phyloP scores from a whole-genome alignment of 2,113 vertebrate species.

The Verasper variegatus region DNA sequence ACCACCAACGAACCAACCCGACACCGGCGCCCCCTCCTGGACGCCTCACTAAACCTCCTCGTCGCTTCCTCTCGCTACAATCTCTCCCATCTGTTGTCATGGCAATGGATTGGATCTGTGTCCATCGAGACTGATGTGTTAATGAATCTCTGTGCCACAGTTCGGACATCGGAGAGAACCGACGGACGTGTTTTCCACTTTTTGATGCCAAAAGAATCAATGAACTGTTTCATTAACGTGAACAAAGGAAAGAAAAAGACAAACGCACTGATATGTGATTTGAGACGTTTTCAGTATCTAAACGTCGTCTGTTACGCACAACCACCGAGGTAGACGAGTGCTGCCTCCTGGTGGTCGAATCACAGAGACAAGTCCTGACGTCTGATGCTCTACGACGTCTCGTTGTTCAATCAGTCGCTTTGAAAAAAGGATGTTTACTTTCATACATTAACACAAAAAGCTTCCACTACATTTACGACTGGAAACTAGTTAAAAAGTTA shows the following conservation, averaged over 20 bases:
- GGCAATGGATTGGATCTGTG: slow-evolving; percentile 15
- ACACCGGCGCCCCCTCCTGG: background rate
- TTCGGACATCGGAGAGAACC: background rate
- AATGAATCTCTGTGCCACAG: background rate
- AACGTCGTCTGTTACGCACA: background rate
- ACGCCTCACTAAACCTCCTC: too few species aligned
- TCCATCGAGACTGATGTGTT: background rate
- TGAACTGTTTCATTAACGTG: background rate
- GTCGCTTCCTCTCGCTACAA: too few species aligned
- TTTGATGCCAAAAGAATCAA: slow-evolving; percentile 46
- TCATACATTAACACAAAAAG: background rate
- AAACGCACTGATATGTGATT: background rate
- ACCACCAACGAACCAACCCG: background rate
- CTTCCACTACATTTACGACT: background rate
- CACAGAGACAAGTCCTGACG: background rate
- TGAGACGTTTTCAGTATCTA: too few species aligned
- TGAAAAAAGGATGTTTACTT: background rate
- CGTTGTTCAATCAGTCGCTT: background rate
- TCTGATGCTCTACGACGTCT: background rate
- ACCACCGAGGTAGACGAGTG: slow-evolving; percentile 3
- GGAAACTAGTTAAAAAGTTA: too few species aligned
- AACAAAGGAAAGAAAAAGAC: background rate
- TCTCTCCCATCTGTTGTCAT: slow-evolving; percentile 6
- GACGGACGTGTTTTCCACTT: background rate
- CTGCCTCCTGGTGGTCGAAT: background rate